Conservation (phyloP, 30 jellyfish, hydroid and myxozoan genomes). For the Cassiopea andromeda region DNA sequence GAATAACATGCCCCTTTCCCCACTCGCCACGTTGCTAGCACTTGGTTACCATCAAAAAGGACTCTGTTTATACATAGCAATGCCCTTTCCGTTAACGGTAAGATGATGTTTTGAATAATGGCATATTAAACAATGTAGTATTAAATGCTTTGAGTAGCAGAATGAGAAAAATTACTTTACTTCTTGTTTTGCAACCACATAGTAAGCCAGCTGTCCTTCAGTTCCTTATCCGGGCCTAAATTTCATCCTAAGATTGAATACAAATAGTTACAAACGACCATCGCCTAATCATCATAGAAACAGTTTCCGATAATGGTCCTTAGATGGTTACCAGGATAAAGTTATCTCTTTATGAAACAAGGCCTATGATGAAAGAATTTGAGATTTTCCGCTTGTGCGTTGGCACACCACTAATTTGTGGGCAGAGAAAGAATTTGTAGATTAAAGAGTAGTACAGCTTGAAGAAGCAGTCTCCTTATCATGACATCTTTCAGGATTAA, state of each 20-base stretch:
- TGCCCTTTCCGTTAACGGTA: too few species aligned
- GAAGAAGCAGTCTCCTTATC: not conserved
- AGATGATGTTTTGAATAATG: too few species aligned
- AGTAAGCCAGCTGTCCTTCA: too few species aligned
- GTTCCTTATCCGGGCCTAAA: not conserved
- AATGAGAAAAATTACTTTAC: too few species aligned
- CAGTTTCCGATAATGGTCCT: not conserved
- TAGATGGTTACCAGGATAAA: not conserved
- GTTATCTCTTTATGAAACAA: not conserved
- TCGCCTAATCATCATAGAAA: not conserved
- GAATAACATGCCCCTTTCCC: too few species aligned
- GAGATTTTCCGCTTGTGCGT: not conserved
- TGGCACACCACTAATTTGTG: slow-evolving; percentile 11
- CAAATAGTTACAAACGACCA: not conserved
- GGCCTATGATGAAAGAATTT: not conserved
- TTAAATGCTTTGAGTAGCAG: too few species aligned
- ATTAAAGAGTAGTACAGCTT: not conserved
- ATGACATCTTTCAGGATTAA: not conserved
- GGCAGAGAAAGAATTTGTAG: not conserved
- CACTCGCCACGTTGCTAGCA: too few species aligned
- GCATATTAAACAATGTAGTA: too few species aligned
- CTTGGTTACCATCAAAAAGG: too few species aligned
- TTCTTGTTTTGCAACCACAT: too few species aligned
- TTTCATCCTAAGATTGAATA: not conserved
- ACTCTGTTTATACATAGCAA: too few species aligned